These are phyloP conservation scores for Prorops nasuta DNA, from an alignment of 1,140 invertebrate species.

Conservation along the genomic window DNA sequence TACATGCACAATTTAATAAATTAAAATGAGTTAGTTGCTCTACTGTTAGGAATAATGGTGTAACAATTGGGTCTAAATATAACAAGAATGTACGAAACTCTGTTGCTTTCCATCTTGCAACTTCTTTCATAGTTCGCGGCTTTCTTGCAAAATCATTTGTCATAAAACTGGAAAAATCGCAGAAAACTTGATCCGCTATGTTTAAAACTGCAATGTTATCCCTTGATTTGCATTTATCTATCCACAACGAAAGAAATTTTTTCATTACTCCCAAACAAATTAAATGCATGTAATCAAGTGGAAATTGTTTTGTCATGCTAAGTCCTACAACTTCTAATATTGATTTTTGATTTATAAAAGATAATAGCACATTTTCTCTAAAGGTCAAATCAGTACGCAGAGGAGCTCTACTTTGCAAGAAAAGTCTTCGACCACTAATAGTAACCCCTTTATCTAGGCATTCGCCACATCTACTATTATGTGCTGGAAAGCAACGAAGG, in stretches of 20 bases:
- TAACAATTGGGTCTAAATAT: constrained; percentile 13
- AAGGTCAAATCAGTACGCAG: constrained; percentile 13
- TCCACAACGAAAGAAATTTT: constrained; percentile 16
- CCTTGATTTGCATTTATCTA: neutral
- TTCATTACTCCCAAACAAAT: constrained; percentile 22
- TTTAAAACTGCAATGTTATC: constrained; percentile 2
- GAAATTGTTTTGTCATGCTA: constrained; percentile 21
- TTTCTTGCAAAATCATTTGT: constrained; percentile 15
- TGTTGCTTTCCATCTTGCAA: constrained; percentile 17
- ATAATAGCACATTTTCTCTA: neutral
- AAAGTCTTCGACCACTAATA: constrained; percentile 10
- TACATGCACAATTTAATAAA: constrained; percentile 17
- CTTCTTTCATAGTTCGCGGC: constrained; percentile 2
- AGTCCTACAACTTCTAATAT: constrained; percentile 12
- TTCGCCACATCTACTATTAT: constrained; percentile 8
- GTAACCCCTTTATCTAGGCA: constrained; percentile 15
- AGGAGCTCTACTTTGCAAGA: constrained; percentile 1
- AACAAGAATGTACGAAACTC: constrained; percentile 19
- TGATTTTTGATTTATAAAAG: constrained; percentile 10
- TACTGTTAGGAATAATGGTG: constrained; percentile 9
- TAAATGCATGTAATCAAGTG: constrained; percentile 22
- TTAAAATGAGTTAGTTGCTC: constrained; percentile 12
- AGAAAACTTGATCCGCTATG: neutral
- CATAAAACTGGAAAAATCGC: neutral
- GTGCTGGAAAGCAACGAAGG: neutral